Evolutionary conservation across 1,140 invertebrate genomes (phyloP).

Genomic region (Bombus superbus): DNA sequence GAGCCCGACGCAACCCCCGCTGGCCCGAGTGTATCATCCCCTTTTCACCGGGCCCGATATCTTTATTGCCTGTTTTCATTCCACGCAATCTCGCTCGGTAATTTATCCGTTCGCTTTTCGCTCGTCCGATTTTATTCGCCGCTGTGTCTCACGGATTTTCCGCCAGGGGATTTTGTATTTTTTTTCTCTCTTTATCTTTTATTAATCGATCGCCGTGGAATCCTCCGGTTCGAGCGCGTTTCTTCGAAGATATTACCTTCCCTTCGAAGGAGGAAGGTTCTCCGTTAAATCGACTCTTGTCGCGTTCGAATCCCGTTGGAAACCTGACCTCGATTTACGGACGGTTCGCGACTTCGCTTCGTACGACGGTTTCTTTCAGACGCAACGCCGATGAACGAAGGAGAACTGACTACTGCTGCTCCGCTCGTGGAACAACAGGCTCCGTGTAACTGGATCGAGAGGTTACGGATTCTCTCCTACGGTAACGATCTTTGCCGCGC

Average conservation of each 20-base stretch:
- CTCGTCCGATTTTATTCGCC: slow-evolving; percentile 4
- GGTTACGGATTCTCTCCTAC: slow-evolving; percentile 12
- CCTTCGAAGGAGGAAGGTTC: background rate
- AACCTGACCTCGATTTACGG: background rate
- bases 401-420: background rate
- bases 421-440: background rate
- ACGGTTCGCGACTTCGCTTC: background rate
- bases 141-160: background rate
- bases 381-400: background rate
- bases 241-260: background rate
- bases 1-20: background rate
- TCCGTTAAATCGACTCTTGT: background rate
- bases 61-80: slow-evolving; percentile 56
- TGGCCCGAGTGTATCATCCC: background rate
- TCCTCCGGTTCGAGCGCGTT: background rate
- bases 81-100: slow-evolving; percentile 44
- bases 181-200: background rate
- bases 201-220: background rate
- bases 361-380: background rate
- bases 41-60: slow-evolving; percentile 36
- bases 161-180: too few species aligned
- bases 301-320: too few species aligned
- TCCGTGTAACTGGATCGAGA: background rate
- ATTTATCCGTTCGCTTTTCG: slow-evolving; percentile 37
- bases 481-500: slow-evolving; percentile 33